These are phyloP conservation scores for Drosophila grimshawi DNA, from an alignment of 1,140 invertebrate species.

Conservation along the genomic window DNA sequence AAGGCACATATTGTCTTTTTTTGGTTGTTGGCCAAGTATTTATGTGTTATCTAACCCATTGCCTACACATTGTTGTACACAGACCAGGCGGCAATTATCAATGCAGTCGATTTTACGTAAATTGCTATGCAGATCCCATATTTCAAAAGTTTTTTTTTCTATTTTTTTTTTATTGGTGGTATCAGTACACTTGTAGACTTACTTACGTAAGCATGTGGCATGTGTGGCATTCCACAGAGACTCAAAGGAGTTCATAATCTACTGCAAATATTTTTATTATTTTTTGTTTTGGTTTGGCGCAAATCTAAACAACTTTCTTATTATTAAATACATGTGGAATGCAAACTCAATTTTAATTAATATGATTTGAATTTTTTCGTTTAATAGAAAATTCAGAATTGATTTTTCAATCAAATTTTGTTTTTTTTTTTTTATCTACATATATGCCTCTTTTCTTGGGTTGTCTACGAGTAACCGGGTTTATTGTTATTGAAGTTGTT, in stretches of 20 bases:
- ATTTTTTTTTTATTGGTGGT: too few species aligned
- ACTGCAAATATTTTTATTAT: neutral
- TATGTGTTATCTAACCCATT: constrained; percentile 1
- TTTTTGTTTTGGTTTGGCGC: too few species aligned
- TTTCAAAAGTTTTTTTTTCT: neutral
- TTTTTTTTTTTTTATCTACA: too few species aligned
- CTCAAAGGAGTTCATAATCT: neutral
- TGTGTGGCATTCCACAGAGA: neutral
- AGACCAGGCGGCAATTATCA: neutral
- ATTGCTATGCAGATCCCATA: constrained; percentile 1
- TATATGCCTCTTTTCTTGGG: too few species aligned
- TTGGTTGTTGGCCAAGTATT: neutral
- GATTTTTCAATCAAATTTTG: constrained; percentile 4
- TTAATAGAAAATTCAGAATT: neutral
- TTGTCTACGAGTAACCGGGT: constrained; percentile 11
- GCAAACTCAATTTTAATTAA: neutral
- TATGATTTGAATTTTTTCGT: neutral
- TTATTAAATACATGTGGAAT: too few species aligned
- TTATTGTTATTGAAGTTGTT: constrained; percentile 3
- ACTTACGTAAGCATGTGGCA: neutral
- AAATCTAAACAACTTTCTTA: too few species aligned
- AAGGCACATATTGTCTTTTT: neutral
- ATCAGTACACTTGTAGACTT: neutral
- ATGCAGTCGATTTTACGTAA: neutral
- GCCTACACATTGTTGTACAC: neutral